Conservation (phyloP, 2,113 vertebrate genomes). For the Nanorana parkeri region DNA sequence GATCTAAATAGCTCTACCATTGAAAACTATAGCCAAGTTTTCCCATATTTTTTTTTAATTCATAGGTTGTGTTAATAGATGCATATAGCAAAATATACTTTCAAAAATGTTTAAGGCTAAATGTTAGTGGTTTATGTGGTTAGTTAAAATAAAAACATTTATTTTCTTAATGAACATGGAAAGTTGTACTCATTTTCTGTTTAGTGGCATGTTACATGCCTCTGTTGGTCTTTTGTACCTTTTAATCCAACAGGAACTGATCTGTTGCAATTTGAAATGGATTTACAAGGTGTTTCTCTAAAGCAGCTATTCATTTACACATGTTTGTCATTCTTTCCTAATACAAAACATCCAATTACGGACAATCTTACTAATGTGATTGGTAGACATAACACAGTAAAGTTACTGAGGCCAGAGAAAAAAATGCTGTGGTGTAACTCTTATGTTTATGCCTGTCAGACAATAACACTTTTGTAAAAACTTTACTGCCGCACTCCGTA, state of each 20-base stretch:
- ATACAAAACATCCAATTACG: constrained; percentile 17
- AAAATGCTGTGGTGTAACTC: neutral
- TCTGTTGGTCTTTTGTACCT: neutral
- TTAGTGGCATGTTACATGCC: too few relatives aligned
- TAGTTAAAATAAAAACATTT: too few relatives aligned
- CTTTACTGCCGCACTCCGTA: neutral
- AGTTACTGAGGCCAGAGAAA: constrained; percentile 9
- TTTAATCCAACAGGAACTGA: constrained; percentile 50
- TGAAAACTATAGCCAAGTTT: too few relatives aligned
- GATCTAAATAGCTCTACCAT: too few relatives aligned
- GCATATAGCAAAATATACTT: too few relatives aligned
- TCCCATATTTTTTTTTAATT: too few relatives aligned
- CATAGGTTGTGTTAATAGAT: too few relatives aligned
- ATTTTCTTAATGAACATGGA: too few relatives aligned
- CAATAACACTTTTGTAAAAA: neutral
- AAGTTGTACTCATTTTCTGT: too few relatives aligned
- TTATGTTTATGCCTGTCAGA: neutral
- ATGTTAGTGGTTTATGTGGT: too few relatives aligned
- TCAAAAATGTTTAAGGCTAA: too few relatives aligned
- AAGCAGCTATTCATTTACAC: constrained; percentile 47
- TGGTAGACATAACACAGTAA: neutral
- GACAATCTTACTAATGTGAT: neutral
- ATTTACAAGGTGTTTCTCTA: constrained; percentile 19
- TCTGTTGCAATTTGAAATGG: constrained; percentile 31
- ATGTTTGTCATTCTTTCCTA: constrained; percentile 7